Base-by-base conservation (phyloP, 2,888 invertebrate species). In the Phytoseiulus persimilis region DNA sequence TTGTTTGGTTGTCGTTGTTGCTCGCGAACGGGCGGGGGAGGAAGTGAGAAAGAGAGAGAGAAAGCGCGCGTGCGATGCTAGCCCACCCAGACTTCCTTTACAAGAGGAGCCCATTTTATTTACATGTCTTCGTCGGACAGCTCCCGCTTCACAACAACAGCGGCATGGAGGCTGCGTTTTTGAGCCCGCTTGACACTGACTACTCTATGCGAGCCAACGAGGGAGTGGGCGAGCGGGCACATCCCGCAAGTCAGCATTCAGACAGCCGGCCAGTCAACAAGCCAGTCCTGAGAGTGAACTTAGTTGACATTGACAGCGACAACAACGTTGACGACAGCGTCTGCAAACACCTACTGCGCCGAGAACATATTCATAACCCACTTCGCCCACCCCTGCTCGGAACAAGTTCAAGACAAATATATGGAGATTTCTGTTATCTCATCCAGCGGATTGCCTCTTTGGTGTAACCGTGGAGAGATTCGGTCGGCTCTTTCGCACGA, bases 161-260 rank as follows among this genome's bases (percentile, higher is more conserved):
- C 65, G 18, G 65, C 65, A 65, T 2, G 18, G 65, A 65, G 65
- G 65, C 65, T 23, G 65, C 18, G 18, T 65, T 65, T 65, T 65
- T 65, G 65, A 65, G 65, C 65, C 65, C 65, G 65, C 65, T 65
- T 65, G 65, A 65, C 65, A 65, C 65, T 65, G 65, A 65, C 65
- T 65, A 28, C 65, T 65, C 18, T 65, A 28, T 65, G 65, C 3
- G 18, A 65, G 65, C 65, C 11, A 28, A 23, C 65, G 65, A 65
- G 5, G 65, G 65, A 65, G 65, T 2, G 65, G 65, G 5, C 65
- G 65, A 65, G 18, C 28, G 2, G 65, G 65, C 65, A 65, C 18
- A 65, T 18, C 65, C 65, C 28, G 65, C 65, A 2, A 28, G 65
- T 65, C 65, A 1, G 28, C 65, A 65, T 65, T 65, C 65, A 65